phyloP scores from a whole-genome alignment of 2,888 invertebrate species.

The Papilio protenor region DNA sequence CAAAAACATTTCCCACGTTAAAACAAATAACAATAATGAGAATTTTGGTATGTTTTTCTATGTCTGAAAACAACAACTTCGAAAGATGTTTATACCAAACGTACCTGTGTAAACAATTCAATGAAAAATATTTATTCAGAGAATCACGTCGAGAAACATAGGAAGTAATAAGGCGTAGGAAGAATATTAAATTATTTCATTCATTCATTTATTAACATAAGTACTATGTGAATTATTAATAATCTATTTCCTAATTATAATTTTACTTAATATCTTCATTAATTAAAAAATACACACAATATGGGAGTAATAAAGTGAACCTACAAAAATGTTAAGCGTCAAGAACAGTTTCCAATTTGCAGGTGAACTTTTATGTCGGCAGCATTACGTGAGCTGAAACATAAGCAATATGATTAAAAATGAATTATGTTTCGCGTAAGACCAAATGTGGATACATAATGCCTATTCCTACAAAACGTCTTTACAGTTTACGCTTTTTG shows the following conservation, averaged over 20 bases:
- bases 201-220: neutral
- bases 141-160: neutral
- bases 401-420: conserved; percentile 80
- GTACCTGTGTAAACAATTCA: conserved; percentile 19
- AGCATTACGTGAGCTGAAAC: conserved; percentile 80
- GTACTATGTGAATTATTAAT: neutral
- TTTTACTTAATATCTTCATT: neutral
- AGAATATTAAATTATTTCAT: neutral
- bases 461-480: conserved; percentile 10
- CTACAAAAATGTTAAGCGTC: conserved; percentile 34
- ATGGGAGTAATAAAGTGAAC: neutral
- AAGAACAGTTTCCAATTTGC: conserved; percentile 76
- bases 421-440: conserved; percentile 75
- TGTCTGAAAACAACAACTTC: conserved; percentile 22
- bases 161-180: neutral
- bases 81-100: conserved; percentile 11
- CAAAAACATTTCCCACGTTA: conserved; percentile 65
- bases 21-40: conserved; percentile 51
- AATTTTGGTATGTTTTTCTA: conserved; percentile 48
- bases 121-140: neutral
- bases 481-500: neutral
- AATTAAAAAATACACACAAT: neutral
- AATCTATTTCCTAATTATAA: neutral
- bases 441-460: conserved; percentile 42
- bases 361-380: conserved; percentile 79